These are phyloP conservation scores for Spatula versicolor DNA, from an alignment of 2,797 vertebrate genomes.

Conservation along the genomic window DNA sequence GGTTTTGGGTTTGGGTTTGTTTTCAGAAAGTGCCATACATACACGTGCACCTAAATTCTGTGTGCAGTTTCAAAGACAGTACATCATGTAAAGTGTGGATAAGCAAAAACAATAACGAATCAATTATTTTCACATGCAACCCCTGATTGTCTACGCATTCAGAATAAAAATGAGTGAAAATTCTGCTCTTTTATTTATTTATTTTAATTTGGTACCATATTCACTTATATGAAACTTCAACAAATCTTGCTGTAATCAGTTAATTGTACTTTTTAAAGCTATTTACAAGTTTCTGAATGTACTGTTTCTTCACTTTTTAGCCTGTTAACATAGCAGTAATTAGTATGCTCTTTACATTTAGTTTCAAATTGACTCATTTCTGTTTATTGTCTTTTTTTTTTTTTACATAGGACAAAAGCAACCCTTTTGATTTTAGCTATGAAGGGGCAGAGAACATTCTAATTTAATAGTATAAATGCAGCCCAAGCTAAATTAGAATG, in stretches of 20 bases:
- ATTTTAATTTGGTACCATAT: neutral
- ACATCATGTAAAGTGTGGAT: neutral
- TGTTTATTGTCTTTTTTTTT: neutral
- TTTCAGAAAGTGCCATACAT: neutral
- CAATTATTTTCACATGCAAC: neutral
- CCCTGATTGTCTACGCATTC: neutral
- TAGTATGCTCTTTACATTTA: neutral
- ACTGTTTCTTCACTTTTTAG: neutral
- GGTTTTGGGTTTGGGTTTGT: too few species aligned
- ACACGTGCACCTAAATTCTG: neutral
- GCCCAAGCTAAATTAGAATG: conserved; percentile 2
- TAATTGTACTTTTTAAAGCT: neutral
- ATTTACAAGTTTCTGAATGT: neutral
- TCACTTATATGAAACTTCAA: neutral
- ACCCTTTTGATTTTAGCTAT: neutral
- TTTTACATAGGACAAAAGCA: neutral
- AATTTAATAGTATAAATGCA: conserved; percentile 11
- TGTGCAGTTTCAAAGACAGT: neutral
- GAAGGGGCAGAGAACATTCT: neutral
- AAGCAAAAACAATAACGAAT: neutral
- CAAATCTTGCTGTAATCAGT: neutral
- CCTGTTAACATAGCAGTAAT: neutral
- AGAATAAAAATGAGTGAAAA: neutral
- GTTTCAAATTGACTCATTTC: neutral
- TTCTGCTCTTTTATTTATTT: neutral